Base-by-base conservation (phyloP, 2,797 vertebrate species). In the Cyclura pinguis region DNA sequence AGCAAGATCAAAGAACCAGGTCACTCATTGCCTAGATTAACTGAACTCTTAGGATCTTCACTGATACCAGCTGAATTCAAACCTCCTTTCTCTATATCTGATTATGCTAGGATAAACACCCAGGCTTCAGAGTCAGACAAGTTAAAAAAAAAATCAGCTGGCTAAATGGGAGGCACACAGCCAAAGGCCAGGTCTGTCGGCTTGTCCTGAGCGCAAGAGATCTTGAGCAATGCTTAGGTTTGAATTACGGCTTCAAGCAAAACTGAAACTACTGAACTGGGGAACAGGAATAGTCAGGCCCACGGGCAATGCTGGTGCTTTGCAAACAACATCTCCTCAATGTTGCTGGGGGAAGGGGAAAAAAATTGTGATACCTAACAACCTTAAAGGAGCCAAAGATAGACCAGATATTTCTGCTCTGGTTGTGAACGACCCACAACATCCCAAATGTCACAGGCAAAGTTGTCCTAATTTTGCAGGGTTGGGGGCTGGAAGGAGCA, bases 21-120 rank as follows among this genome's bases (percentile, higher is more conserved):
- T 95, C 95, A 94, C 85, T 96, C 88, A 96, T 96, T 96, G 93
- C 94, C 93, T 94, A 95, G 92, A 93, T 96, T 95, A 96, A 94
- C 93, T 93, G 94, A 95, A 80, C 86, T 77, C 67, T 91, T 90
- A 90, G 52, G 0, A 95, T 90, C 91, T 90, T 92, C 92, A 93
- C 88, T 95, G 94, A 96, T 96, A 91, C 92, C 89, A 93, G 89
- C 89, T 94, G 94, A 94, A 95, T 92, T 94, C 93, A 94, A 16
- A 87, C 82, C 85, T 95, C 83, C 92, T 96, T 85, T 91, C 29
- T 92, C 89, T 90, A 57, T 93, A 95, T 95, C 95, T 95, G 91
- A 90, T 78, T 78, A 78, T 78, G 47, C 86, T 95, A 92, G 90
- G 90, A 93, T 92, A 96, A 96, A 95, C 93, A 94, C 84, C 94